Conservation (phyloP, 2,113 vertebrate species). For the Hyla sarda region DNA sequence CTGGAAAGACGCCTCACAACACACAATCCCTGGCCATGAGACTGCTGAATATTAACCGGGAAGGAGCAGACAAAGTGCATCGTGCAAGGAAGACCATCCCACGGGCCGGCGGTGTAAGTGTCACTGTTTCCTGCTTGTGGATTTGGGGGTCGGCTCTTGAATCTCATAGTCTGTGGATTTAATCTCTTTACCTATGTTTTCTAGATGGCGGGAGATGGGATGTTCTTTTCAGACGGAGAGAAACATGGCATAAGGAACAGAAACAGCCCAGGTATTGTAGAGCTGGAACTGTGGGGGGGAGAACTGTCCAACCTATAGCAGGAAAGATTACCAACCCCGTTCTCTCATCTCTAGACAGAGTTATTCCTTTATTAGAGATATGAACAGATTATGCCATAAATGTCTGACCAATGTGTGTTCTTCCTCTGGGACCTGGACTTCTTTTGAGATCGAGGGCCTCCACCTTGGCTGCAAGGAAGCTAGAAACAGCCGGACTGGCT, state of each 20-base stretch:
- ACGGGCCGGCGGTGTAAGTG: constrained; percentile 79
- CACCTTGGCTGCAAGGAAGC: too few species aligned
- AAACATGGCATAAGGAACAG: neutral
- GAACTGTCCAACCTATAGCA: neutral
- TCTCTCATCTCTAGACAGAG: neutral
- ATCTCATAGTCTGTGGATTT: too few species aligned
- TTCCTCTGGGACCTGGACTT: too few species aligned
- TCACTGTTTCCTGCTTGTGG: neutral
- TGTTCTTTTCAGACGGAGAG: constrained; percentile 12
- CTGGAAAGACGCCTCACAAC: constrained; percentile 74
- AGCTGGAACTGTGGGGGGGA: neutral
- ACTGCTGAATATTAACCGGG: constrained; percentile 67
- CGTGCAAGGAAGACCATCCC: constrained; percentile 90
- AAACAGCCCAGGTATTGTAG: constrained; percentile 47
- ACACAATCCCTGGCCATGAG: constrained; percentile 73
- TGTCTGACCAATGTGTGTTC: too few species aligned
- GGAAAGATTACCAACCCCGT: neutral
- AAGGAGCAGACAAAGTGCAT: constrained; percentile 79
- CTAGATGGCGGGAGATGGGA: neutral
- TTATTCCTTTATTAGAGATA: too few species aligned
- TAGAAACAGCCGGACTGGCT: too few species aligned
- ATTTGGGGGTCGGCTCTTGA: too few species aligned
- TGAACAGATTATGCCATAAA: too few species aligned
- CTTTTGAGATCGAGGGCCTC: too few species aligned
- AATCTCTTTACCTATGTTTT: neutral